These are phyloP conservation scores for Pseudachorutes palmiensis DNA, from an alignment of 1,140 invertebrate genomes.

Conservation along the genomic window DNA sequence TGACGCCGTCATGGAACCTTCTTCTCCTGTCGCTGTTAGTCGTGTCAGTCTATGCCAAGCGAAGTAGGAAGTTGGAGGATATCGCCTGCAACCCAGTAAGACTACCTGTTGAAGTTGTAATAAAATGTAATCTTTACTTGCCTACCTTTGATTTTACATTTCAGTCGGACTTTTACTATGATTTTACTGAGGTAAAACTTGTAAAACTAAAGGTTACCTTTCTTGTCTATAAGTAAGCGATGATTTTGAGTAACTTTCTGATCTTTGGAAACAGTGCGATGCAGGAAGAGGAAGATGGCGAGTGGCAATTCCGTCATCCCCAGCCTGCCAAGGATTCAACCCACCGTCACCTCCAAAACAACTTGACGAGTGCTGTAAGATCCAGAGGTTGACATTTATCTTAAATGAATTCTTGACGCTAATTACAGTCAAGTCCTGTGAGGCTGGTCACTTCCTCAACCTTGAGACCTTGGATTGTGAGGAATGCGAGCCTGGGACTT, in stretches of 20 bases:
- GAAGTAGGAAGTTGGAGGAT: slow-evolving; percentile 30
- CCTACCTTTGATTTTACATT: slow-evolving; percentile 18
- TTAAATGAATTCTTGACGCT: slow-evolving; percentile 23
- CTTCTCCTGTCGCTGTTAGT: background rate
- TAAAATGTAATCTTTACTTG: slow-evolving; percentile 4
- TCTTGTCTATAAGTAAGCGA: background rate
- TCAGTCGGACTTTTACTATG: slow-evolving; percentile 50
- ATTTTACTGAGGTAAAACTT: slow-evolving; percentile 46
- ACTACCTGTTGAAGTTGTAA: background rate
- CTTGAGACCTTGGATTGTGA: slow-evolving; percentile 45
- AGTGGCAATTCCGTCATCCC: slow-evolving; percentile 47
- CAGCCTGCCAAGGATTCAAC: slow-evolving; percentile 43
- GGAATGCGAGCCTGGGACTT: slow-evolving; percentile 48
- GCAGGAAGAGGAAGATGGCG: slow-evolving; percentile 48
- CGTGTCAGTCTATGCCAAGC: slow-evolving; percentile 12
- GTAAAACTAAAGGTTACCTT: no score
- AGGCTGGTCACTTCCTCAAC: slow-evolving; percentile 47
- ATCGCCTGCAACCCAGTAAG: slow-evolving; percentile 24
- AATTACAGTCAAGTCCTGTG: slow-evolving; percentile 47
- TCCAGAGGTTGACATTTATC: no score
- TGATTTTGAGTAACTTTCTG: background rate
- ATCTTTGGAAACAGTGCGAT: slow-evolving; percentile 43
- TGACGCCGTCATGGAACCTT: no score
- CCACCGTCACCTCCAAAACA: slow-evolving; percentile 45
- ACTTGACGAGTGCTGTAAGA: slow-evolving; percentile 50